Evolutionary conservation across 2,888 invertebrate genomes (phyloP), one percentile per base, ranked within the genome.

Genomic region (Girardia tigrina): DNA sequence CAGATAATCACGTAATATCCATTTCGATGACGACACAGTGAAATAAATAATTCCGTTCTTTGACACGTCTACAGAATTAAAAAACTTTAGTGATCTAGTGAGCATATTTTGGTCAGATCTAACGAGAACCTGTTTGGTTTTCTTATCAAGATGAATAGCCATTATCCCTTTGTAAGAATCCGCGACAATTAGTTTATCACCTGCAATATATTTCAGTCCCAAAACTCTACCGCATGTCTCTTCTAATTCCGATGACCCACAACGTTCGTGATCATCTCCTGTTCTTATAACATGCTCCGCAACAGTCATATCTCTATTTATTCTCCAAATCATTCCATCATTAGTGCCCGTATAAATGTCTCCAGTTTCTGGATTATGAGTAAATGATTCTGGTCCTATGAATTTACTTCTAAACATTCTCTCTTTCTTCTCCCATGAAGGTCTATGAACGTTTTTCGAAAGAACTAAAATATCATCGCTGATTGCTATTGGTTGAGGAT

Each of bases 41-140:
- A 71, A 71, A 29, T 71, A 71, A 6, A 71, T 29, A 12, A 71
- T n/a, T 71, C 71, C 71, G n/a, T 71, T 71, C 26, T 71, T 23
- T 27, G 27, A 27, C 23, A 71, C n/a, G 27, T 71, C 71, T 6
- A 71, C 2, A 2, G 28, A 2, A 71, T 71, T 71, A n/a, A 71
- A 71, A 29, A 71, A 71, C 26, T 6, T n/a, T 56, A 56, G n/a
- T 56, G 56, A 56, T 4, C 56, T n/a, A 2, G 56, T 56, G 4
- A 56, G 56, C 56, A 56, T 56, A 56, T 56, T n/a, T 56, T 56
- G 4, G n/a, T 56, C n/a, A 23, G 56, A 23, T 12, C n/a, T 56
- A 20, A 56, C 56, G 4, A 56, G n/a, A 6, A 56, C n/a, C 23
- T 56, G 56, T 23, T 56, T 56, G 16, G 36, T 36, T 12, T 56